phyloP scores from a whole-genome alignment of 2,888 invertebrate species.

The Epinotia demarniana region DNA sequence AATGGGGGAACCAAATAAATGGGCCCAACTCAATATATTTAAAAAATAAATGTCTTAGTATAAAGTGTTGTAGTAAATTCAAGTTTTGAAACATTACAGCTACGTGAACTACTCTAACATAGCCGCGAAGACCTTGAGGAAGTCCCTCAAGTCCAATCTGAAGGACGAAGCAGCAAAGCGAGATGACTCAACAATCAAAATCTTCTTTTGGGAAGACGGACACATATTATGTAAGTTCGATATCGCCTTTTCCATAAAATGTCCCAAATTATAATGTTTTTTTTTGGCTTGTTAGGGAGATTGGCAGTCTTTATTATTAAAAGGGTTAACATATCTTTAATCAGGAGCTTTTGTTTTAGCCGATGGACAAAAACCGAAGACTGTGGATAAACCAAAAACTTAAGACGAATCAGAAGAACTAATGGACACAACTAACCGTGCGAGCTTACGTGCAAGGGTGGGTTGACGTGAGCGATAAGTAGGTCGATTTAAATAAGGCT shows the following conservation, averaged over 20 bases:
- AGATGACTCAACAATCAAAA: conserved; percentile 88
- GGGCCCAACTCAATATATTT: no score
- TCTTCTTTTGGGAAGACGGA: conserved; percentile 94
- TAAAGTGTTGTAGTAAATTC: neutral
- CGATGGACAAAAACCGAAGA: conserved; percentile 57
- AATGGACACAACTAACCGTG: neutral
- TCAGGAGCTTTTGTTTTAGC: conserved; percentile 54
- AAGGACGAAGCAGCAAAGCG: conserved; percentile 90
- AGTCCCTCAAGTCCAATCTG: conserved; percentile 90
- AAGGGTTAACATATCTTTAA: neutral
- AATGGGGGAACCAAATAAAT: no score
- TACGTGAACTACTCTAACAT: conserved; percentile 97
- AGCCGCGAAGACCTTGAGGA: conserved; percentile 92
- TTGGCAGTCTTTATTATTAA: neutral
- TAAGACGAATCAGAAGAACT: conserved; percentile 1
- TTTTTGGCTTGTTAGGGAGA: neutral
- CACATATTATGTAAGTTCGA: conserved; percentile 88
- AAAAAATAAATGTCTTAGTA: no score
- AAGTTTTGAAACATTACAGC: conserved; percentile 73
- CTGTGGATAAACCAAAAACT: conserved; percentile 49
- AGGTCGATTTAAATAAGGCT: no score
- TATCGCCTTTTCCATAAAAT: neutral
- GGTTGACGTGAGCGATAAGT: neutral
- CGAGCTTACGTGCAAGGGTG: neutral
- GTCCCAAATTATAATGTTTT: no score